phyloP scores from a whole-genome alignment of 2,113 vertebrate species.

The Heptranchias perlo region DNA sequence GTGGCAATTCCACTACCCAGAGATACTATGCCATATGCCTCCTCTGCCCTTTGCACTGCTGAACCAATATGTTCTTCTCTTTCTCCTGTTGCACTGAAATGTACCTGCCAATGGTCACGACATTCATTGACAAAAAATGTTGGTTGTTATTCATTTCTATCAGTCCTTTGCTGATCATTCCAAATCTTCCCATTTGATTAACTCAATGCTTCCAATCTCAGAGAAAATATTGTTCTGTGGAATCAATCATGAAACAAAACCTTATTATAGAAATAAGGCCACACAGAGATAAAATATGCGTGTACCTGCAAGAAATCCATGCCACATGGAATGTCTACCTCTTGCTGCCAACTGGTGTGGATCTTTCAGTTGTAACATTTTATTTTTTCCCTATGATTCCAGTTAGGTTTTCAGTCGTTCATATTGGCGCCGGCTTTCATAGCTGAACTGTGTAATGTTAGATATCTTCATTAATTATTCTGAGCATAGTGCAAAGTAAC shows the following conservation, averaged over 20 bases:
- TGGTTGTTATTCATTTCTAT: neutral
- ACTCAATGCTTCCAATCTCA: neutral
- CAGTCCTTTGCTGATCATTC: neutral
- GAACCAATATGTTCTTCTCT: neutral
- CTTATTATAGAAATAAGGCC: neutral
- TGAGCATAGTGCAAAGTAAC: slow-evolving; percentile 9
- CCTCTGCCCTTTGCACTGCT: neutral
- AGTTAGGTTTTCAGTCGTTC: neutral
- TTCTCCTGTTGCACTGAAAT: neutral
- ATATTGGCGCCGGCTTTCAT: neutral
- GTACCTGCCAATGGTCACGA: neutral
- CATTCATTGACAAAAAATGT: neutral
- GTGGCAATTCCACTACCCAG: neutral
- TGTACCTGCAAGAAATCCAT: neutral
- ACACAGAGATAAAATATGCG: neutral
- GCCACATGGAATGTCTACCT: neutral
- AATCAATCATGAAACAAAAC: neutral
- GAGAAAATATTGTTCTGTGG: neutral
- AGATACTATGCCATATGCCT: neutral
- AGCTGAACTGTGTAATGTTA: neutral
- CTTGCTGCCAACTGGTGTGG: neutral
- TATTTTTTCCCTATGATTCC: neutral
- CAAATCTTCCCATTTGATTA: neutral
- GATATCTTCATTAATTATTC: slow-evolving; percentile 18
- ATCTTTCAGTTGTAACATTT: neutral